Base-by-base conservation (phyloP, 2,888 invertebrate genomes). In the Neoascia interrupta region DNA sequence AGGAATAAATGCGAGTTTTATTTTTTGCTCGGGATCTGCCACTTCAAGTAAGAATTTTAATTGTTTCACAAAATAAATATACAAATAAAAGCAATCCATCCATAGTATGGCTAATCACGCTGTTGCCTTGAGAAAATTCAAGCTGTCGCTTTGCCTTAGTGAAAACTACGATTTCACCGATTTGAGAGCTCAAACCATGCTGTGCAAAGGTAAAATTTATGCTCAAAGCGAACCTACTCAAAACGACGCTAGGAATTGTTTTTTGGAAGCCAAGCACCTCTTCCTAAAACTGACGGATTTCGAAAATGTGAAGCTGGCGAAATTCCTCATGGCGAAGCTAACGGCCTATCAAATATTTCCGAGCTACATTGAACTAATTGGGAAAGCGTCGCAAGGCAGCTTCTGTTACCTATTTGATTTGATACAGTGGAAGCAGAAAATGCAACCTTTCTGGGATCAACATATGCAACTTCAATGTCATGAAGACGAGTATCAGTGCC, bases 201-300 rank as follows among this genome's bases (percentile, higher is more conserved):
- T 81, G 23, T 68, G 34, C 13, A 23, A 73, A 16, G 81, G 81
- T 1, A 81, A 73, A 26, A 63, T 76, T n/a, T 61, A 81, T 61
- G 53, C 70, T 0, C 34, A 61, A 10, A 31, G 45, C 10, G 1
- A n/a, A 2, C 1, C 26, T 8, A 39, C 54, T 5, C 61, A 73
- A 3, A n/a, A 0, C 5, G 6, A 37, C 15, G 79, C 79, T 5
- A 41, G 66, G 3, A 19, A 66, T 1, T 56, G 73, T 3, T 79
- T 79, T 10, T 47, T 61, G 5, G 66, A 45, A 34, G 79, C 79
- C 2, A 73, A 51, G 3, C 43, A 43, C 0, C 49, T 73, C 3
- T 79, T 68, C 31, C 16, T 15, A 1, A 31, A 6, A 11, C 11
- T 73, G 4, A 11, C 23, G 1, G 73, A 79, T 31, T 41, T 56